Percentiles rank a stretch among this genome's conserved stretches.
phyloP scores from a whole-genome alignment of 2,888 invertebrate species.

The Tachina fera region DNA sequence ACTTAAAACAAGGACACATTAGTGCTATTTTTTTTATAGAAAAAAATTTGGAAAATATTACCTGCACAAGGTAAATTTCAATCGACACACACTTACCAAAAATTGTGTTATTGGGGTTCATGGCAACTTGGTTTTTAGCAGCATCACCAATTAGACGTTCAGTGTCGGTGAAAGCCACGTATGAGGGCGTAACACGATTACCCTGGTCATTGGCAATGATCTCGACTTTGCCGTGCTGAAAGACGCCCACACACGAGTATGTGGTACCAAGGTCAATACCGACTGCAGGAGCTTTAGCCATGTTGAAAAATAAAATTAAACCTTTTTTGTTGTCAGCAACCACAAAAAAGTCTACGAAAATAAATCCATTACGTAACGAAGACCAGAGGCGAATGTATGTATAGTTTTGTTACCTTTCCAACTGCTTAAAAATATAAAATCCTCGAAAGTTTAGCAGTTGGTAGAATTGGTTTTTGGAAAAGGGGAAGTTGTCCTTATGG shows the following conservation, averaged over 20 bases:
- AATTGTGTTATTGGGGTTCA: constrained; percentile 95
- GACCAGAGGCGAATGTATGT: constrained; percentile 17
- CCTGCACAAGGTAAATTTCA: neutral
- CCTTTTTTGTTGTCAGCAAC: constrained; percentile 27
- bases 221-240: constrained; percentile 93
- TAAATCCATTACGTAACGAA: constrained; percentile 60
- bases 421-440: neutral
- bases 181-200: constrained; percentile 90
- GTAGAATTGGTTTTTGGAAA: constrained; percentile 22
- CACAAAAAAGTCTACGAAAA: constrained; percentile 21
- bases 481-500: constrained; percentile 9
- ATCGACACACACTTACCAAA: constrained; percentile 88
- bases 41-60: constrained; percentile 33
- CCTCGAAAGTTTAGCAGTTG: neutral
- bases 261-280: constrained; percentile 94
- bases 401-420: constrained; percentile 39
- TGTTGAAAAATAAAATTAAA: constrained; percentile 64
- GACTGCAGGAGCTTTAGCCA: constrained; percentile 83
- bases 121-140: constrained; percentile 93
- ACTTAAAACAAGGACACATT: neutral
- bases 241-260: constrained; percentile 96
- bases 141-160: constrained; percentile 93
- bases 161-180: constrained; percentile 93
- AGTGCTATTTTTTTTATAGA: neutral
- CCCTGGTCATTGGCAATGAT: constrained; percentile 93